phyloP scores from a whole-genome alignment of 2,113 vertebrate species.

The Menidia beryllina region DNA sequence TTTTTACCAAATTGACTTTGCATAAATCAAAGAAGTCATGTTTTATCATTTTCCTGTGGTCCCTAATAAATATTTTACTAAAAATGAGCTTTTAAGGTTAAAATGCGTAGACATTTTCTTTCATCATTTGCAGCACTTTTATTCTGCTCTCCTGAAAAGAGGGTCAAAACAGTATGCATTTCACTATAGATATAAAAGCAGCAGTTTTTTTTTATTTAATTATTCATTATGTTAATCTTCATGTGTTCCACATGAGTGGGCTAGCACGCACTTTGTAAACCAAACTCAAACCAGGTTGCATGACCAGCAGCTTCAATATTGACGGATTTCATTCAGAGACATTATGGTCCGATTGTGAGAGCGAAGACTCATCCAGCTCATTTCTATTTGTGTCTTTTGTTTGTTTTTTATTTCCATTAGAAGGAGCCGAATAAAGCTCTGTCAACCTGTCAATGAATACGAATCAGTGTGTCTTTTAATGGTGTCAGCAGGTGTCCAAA shows the following conservation, averaged over 20 bases:
- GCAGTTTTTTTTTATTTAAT: background rate
- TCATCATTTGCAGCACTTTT: background rate
- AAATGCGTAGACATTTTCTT: background rate
- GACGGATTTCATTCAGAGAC: background rate
- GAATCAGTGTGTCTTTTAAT: conserved; percentile 50
- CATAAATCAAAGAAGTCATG: background rate
- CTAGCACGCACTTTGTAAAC: background rate
- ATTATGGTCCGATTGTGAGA: background rate
- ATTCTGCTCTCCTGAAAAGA: background rate
- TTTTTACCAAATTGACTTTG: background rate
- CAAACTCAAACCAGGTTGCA: no score
- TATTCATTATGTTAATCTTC: background rate
- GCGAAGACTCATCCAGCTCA: background rate
- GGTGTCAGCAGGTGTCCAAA: conserved; percentile 51
- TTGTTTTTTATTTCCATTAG: background rate
- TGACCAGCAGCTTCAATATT: background rate
- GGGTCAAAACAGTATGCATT: background rate
- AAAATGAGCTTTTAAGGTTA: background rate
- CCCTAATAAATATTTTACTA: background rate
- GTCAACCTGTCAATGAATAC: conserved; percentile 55
- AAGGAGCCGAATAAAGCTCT: conserved; percentile 7
- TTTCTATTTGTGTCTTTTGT: background rate
- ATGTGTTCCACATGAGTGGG: background rate
- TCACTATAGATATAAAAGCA: background rate
- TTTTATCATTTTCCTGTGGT: background rate